Evolutionary conservation across 2,113 vertebrate species (phyloP), one percentile per base, ranked within the genome.

Genomic region (Isichthys henryi): DNA sequence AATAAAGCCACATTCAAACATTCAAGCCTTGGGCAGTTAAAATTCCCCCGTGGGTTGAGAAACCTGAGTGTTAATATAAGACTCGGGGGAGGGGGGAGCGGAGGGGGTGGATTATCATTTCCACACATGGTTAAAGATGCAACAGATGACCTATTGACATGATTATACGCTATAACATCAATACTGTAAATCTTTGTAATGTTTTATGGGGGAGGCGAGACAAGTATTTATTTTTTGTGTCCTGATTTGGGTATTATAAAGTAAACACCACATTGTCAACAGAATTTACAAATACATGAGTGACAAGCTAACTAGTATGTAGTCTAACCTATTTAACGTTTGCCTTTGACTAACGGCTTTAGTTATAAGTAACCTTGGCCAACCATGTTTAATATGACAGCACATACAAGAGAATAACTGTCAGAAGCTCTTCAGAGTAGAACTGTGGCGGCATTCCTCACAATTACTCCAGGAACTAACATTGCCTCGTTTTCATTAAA

Each of bases 11-110:
- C 39, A 39, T 39, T 39, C 39, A 56, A 56, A 83, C 89, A 56
- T 45, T 88, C 39, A 88, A 27, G 86, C 19, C 90, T 88, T 91
- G 90, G 90, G 77, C 88, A 88, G 74, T 90, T 92, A 84, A 96
- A 96, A 94, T 95, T 94, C 95, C 95, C 93, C n/a, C 77, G 95
- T 95, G 95, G 96, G 95, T 93, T 94, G 94, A 93, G 93, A 93
- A 93, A 94, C 92, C 91, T 91, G 88, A 92, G 89, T 92, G 92
- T 94, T 92, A 95, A 92, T 91, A 90, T 88, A 89, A 90, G 49
- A 92, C 91, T 45, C 89, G 90, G 90, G 90, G 88, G 91, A 88
- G 92, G 91, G 90, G 91, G 91, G 92, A 89, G 53, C 21, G 45
- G 89, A 85, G 87, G 90, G 88, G 90, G 91, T 91, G 94, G 93